A percentile compares a stretch with the other conserved stretches of the same genome.
phyloP scores from a whole-genome alignment of 2,888 invertebrate genomes.

The Cheilosia variabilis region DNA sequence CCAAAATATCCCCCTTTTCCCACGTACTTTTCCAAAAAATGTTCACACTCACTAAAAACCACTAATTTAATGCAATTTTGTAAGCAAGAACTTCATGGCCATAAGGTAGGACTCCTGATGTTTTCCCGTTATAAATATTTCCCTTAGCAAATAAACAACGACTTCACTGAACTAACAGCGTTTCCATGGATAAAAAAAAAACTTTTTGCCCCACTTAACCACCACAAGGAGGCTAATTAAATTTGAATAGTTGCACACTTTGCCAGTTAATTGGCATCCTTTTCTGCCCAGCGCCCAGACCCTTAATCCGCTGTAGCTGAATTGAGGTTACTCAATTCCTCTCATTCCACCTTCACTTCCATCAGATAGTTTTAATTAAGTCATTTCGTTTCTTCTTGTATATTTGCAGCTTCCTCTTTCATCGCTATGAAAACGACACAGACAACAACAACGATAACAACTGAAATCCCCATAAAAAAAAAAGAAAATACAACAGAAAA shows the following conservation, averaged over 20 bases:
- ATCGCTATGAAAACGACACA: conserved; percentile 67
- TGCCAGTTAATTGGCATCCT: background rate
- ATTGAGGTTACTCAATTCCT: background rate
- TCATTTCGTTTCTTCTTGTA: conserved; percentile 18
- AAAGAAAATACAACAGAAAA: conserved; percentile 24
- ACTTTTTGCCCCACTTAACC: background rate
- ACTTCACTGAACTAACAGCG: too few relatives aligned
- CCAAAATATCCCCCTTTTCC: too few relatives aligned
- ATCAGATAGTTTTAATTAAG: conserved; percentile 11
- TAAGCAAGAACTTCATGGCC: too few relatives aligned
- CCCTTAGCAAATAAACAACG: too few relatives aligned
- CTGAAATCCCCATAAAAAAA: background rate
- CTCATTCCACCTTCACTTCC: too few relatives aligned
- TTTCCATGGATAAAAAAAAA: too few relatives aligned
- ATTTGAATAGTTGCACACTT: background rate
- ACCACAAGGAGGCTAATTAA: background rate
- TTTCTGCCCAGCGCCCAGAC: background rate
- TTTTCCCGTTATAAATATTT: too few relatives aligned
- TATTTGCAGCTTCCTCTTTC: conserved; percentile 58
- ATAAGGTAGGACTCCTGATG: too few relatives aligned
- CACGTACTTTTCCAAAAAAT: too few relatives aligned
- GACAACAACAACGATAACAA: conserved; percentile 46
- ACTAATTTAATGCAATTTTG: too few relatives aligned
- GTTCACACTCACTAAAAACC: too few relatives aligned
- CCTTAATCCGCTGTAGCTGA: background rate